These are phyloP conservation scores for Hoplodrina ambigua DNA, from an alignment of 2,888 invertebrate genomes.

Conservation along the genomic window DNA sequence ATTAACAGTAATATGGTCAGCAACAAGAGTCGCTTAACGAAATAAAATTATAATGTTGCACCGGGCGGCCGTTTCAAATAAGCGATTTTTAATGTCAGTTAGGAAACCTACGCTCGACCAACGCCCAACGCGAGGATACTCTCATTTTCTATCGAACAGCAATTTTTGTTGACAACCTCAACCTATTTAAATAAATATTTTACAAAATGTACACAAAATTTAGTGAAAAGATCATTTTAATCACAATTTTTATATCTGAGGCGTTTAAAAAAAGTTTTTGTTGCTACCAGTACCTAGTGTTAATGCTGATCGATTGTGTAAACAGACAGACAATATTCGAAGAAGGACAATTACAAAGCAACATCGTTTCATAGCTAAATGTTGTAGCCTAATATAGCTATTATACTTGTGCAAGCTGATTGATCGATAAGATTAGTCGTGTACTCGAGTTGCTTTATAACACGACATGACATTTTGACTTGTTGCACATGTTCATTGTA, in stretches of 20 bases:
- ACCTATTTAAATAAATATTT: too few species aligned
- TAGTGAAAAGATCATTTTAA: too few species aligned
- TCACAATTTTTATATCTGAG: too few species aligned
- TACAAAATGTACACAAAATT: too few species aligned
- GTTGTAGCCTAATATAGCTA: constrained; percentile 7
- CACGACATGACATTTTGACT: constrained; percentile 39
- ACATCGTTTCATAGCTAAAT: constrained; percentile 6
- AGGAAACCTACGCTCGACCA: too few species aligned
- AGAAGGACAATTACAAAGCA: background rate
- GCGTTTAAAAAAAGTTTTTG: background rate
- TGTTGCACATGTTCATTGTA: constrained; percentile 31
- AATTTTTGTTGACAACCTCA: too few species aligned
- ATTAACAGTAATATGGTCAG: background rate
- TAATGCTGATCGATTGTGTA: background rate
- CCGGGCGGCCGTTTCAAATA: too few species aligned
- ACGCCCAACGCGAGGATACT: background rate
- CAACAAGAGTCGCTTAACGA: background rate
- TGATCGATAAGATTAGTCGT: constrained; percentile 24
- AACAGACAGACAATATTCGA: background rate
- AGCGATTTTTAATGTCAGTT: too few species aligned
- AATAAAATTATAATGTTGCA: background rate
- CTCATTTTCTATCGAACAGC: too few species aligned
- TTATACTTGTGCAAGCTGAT: constrained; percentile 19
- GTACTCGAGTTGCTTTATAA: background rate
- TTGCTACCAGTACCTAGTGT: background rate